A percentile compares a stretch with the other conserved stretches of the same genome.
phyloP scores from a whole-genome alignment of 2,888 invertebrate species.

The Marronus borbonicus region DNA sequence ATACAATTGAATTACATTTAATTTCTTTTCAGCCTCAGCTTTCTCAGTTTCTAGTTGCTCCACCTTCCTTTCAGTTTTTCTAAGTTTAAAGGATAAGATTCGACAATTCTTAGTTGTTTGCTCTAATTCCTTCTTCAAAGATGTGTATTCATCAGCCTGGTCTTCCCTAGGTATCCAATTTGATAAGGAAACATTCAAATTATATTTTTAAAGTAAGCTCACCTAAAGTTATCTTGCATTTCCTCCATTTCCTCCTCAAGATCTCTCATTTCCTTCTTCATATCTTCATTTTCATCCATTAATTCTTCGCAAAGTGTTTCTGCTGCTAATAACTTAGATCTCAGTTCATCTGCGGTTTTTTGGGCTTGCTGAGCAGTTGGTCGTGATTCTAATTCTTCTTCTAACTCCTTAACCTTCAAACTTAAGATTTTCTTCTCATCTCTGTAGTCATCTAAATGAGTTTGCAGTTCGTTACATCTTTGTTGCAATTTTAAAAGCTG shows the following conservation, averaged over 20 bases:
- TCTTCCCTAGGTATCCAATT: constrained; percentile 81
- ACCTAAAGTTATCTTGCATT: constrained; percentile 96
- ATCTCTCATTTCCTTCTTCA: constrained; percentile 93
- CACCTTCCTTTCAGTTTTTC: constrained; percentile 93
- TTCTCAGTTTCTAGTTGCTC: constrained; percentile 92
- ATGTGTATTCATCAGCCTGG: constrained; percentile 96
- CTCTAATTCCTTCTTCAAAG: constrained; percentile 94
- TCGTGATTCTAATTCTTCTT: constrained; percentile 76
- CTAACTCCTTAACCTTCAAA: constrained; percentile 82
- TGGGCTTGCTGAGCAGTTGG: constrained; percentile 75
- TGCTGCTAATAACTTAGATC: constrained; percentile 88
- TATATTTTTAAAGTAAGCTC: constrained; percentile 47
- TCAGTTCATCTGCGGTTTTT: constrained; percentile 80
- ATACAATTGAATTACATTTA: constrained; percentile 68
- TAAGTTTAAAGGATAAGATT: constrained; percentile 96
- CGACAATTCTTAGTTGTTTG: constrained; percentile 98
- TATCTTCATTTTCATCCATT: constrained; percentile 96
- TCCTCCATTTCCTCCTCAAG: constrained; percentile 99
- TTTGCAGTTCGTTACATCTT: constrained; percentile 87
- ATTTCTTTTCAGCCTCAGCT: constrained; percentile 79
- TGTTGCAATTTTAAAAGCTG: constrained; percentile 85
- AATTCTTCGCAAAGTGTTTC: constrained; percentile 94
- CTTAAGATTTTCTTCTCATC: constrained; percentile 86
- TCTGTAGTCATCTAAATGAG: constrained; percentile 84
- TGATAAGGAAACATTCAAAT: not conserved